Evolutionary conservation across 64 coral and sea anemone species (phyloP), one percentile per base, ranked within the genome.

Genomic region (Acropora yongei): DNA sequence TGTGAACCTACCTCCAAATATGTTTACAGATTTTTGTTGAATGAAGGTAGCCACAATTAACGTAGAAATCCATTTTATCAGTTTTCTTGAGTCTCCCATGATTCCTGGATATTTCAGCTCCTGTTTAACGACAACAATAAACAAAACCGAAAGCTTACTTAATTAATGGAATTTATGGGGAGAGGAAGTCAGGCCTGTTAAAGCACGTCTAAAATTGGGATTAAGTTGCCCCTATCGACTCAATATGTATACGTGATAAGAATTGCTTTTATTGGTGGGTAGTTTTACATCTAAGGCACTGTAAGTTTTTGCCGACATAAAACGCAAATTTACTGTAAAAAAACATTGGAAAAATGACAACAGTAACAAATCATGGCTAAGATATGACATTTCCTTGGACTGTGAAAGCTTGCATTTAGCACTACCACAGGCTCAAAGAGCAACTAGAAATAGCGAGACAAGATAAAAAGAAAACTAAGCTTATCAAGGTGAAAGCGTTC

Each of bases 1-100:
- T 71, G 18, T 71, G 67, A 71, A 71, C 67, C 4, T 77, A 77
- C 44, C 75, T 77, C 75, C 75, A 77, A 47, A 77, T 6, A 47
- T 49, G n/a, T 48, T 77, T 77, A 45, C 75, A 14, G 75, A 47
- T 77, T 48, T 77, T 47, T 77, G 42, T 45, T 17, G 75, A 14
- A 77, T 77, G 14, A 48, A 18, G 14, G 75, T 18, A 12, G 49
- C 9, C 45, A 48, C 14, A 77, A 14, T 12, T 13, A 77, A 47
- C 75, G 75, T 13, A 77, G 6, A 47, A 12, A 77, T 77, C 75
- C 75, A 77, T 45, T 47, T 48, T 17, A 77, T 18, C 4, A 49
- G 42, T 48, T 45, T 49, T 18, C 45, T 77, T 47, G 49, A 14
- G 45, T 44, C 12, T 48, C 8, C 45, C 75, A 77, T 77, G 44